Evolutionary conservation across 2,113 vertebrate genomes (phyloP).

Genomic region (Alexandromys fortis): DNA sequence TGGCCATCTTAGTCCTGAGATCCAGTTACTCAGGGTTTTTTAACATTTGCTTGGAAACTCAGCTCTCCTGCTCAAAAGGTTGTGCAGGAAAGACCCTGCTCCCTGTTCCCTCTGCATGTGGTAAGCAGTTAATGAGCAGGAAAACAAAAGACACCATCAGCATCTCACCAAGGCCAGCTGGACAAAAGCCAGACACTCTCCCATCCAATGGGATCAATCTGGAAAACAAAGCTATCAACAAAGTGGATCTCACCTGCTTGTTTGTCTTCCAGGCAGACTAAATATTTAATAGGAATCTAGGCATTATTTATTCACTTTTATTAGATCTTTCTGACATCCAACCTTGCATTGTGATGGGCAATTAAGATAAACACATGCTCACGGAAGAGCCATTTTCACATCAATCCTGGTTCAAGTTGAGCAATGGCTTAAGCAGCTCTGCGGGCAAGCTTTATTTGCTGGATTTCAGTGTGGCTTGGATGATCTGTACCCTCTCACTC

Average conservation of each 20-base stretch:
- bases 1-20: neutral
- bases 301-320: slow-evolving; percentile 76
- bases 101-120: neutral
- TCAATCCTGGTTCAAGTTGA: neutral
- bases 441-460: neutral
- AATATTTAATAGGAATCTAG: slow-evolving; percentile 75
- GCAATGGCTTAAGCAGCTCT: slow-evolving; percentile 42
- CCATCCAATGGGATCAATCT: slow-evolving; percentile 59
- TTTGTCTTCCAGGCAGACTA: slow-evolving; percentile 67
- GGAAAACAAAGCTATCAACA: slow-evolving; percentile 58
- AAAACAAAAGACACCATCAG: slow-evolving; percentile 33
- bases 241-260: slow-evolving; percentile 57
- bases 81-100: neutral
- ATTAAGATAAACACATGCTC: slow-evolving; percentile 74
- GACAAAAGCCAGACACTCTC: slow-evolving; percentile 42
- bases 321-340: slow-evolving; percentile 72
- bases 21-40: neutral
- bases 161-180: slow-evolving; percentile 16
- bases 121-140: neutral
- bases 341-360: slow-evolving; percentile 61
- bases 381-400: slow-evolving; percentile 45
- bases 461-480: neutral
- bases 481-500: neutral
- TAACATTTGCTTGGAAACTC: slow-evolving; percentile 9
- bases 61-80: neutral